Conservation (phyloP, 2,113 vertebrate genomes). For the Irena cyanogastra region DNA sequence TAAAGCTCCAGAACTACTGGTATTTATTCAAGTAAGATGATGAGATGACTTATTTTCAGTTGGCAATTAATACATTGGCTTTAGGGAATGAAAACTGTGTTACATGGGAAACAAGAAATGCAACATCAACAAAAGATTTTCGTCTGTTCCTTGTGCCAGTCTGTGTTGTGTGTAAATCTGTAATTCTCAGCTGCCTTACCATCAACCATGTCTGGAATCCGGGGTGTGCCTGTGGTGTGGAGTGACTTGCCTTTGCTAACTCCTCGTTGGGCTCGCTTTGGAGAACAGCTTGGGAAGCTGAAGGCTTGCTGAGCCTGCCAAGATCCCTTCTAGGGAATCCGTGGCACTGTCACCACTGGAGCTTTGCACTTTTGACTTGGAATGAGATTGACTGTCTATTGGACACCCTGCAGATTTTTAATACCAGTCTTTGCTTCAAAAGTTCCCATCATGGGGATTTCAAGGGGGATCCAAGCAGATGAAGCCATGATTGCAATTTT, state of each 20-base stretch:
- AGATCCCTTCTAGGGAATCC: background rate
- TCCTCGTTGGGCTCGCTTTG: background rate
- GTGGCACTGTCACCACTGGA: background rate
- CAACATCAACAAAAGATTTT: conserved; percentile 44
- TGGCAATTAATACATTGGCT: conserved; percentile 35
- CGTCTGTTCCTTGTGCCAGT: conserved; percentile 31
- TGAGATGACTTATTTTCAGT: conserved; percentile 35
- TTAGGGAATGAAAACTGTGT: conserved; percentile 47
- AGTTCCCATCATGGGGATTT: background rate
- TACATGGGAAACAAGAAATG: conserved; percentile 17
- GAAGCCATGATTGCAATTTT: background rate
- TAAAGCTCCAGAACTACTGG: background rate
- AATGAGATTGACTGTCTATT: background rate
- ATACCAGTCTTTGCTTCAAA: background rate
- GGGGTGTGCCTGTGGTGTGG: conserved; percentile 9
- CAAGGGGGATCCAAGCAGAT: background rate
- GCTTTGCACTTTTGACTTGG: background rate
- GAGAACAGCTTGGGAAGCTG: background rate
- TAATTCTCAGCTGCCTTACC: conserved; percentile 8
- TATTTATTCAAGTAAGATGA: conserved; percentile 23
- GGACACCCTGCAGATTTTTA: background rate
- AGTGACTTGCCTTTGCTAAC: background rate
- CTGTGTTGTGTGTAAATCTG: conserved; percentile 47
- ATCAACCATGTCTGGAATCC: conserved; percentile 28
- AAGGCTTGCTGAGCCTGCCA: background rate